These are phyloP conservation scores for Columbina picui DNA, from an alignment of 2,113 vertebrate genomes.

Conservation along the genomic window DNA sequence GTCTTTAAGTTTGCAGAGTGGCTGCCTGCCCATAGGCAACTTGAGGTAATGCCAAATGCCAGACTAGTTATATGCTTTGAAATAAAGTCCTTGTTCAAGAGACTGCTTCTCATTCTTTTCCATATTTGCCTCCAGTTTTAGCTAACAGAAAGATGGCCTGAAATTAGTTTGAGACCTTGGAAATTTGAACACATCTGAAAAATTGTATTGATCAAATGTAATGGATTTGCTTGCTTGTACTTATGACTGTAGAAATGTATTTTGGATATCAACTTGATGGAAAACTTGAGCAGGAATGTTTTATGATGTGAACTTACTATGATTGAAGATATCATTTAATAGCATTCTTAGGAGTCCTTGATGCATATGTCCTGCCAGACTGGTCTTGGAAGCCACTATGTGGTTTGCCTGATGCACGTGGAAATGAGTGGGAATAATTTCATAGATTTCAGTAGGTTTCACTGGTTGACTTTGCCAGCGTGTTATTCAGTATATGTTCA, in stretches of 20 bases:
- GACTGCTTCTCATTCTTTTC: not conserved
- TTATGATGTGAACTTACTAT: not conserved
- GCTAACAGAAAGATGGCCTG: not conserved
- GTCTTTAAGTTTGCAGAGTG: slow-evolving; percentile 3
- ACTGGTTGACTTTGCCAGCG: not conserved
- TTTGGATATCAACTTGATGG: not conserved
- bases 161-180: not conserved
- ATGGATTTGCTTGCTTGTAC: not conserved
- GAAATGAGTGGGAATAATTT: not conserved
- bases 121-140: not conserved
- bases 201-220: not conserved
- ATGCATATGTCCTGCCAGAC: not conserved
- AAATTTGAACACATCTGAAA: not conserved
- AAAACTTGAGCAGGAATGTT: not conserved
- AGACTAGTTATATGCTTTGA: slow-evolving; percentile 1
- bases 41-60: not conserved
- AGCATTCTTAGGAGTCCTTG: not conserved
- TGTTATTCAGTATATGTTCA: not conserved
- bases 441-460: not conserved
- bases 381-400: not conserved
- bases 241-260: not conserved
- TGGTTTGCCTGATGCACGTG: not conserved
- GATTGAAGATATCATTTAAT: not conserved
- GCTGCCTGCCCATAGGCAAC: slow-evolving; percentile 16
- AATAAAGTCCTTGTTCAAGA: not conserved